Evolutionary conservation across 2,797 vertebrate species (phyloP).

Genomic region (Xenops minutus): DNA sequence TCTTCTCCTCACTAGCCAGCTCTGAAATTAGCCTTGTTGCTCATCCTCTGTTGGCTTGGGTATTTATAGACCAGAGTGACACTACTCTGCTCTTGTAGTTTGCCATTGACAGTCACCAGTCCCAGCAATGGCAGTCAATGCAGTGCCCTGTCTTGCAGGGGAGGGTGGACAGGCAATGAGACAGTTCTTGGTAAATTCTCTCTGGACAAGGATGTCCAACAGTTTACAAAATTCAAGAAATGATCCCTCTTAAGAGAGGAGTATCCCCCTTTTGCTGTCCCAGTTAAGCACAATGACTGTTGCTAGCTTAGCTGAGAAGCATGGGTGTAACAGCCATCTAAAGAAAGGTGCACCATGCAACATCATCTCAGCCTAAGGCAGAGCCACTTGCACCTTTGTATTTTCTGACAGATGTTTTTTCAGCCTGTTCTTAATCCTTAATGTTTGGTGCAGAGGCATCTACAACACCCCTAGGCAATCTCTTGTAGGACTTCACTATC

Average conservation of each 20-base stretch:
- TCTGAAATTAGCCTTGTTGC: slow-evolving; percentile 5
- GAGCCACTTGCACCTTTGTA: background rate
- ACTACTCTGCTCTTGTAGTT: background rate
- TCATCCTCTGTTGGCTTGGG: background rate
- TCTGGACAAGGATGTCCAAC: background rate
- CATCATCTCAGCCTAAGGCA: background rate
- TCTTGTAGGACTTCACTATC: background rate
- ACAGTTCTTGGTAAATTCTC: background rate
- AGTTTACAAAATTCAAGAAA: background rate
- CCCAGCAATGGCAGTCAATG: background rate
- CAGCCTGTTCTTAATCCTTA: background rate
- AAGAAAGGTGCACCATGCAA: background rate
- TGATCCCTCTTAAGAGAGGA: background rate
- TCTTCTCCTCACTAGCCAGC: background rate
- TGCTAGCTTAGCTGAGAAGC: background rate
- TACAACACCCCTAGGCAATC: background rate
- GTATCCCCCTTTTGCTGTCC: background rate
- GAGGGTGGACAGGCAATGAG: background rate
- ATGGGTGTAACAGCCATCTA: background rate
- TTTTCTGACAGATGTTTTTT: background rate
- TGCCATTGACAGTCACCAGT: background rate
- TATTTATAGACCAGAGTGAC: background rate
- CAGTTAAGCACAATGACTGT: background rate
- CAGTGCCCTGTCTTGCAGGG: background rate
- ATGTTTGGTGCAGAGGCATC: background rate